Evolutionary conservation across 1,140 invertebrate genomes (phyloP), one percentile per base, ranked within the genome.

Genomic region (Drosophila jambulina): DNA sequence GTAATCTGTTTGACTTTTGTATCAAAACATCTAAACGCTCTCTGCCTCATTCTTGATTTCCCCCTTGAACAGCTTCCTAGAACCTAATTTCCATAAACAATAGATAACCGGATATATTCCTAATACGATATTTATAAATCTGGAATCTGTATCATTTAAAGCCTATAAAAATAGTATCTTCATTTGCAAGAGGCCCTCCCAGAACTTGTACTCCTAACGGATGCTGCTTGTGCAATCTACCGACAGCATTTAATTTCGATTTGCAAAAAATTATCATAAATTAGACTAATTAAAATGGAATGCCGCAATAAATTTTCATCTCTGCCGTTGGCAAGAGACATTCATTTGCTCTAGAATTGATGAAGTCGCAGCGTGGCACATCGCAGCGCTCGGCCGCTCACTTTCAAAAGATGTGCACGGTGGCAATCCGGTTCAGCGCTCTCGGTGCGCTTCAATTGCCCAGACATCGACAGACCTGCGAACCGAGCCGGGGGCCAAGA

Each of bases 221-320:
- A 59, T 60, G 53, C 36, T 38, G 19, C 43, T 49, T 23, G 9
- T 49, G 67, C 43, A 58, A 71, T 46, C 19, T 12, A 38, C 57
- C 49, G 34, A 48, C 62, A 68, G 61, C 45, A 43, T 59, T 78
- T 74, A 78, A 46, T 74, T 74, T 74, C 68, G 70, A 83, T 80
- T 72, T 78, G 38, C 36, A 68, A 76, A 64, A 49, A 85, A 85
- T 81, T 74, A 85, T 58, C 82, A 84, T 84, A 81, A 78, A 85
- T 84, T 81, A 81, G 70, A 81, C 78, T 84, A 84, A 85, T 85
- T 85, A 86, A 85, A 86, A 85, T 86, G 59, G 75, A 81, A 75
- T 86, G 69, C 60, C 45, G 82, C 69, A 85, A 85, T 86, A 85
- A 86, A 82, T 84, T 84, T 74, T 32, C 68, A 70, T 71, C 38